Conservation (phyloP, 2,888 invertebrate species). For the Eugnorisma glareosa region DNA sequence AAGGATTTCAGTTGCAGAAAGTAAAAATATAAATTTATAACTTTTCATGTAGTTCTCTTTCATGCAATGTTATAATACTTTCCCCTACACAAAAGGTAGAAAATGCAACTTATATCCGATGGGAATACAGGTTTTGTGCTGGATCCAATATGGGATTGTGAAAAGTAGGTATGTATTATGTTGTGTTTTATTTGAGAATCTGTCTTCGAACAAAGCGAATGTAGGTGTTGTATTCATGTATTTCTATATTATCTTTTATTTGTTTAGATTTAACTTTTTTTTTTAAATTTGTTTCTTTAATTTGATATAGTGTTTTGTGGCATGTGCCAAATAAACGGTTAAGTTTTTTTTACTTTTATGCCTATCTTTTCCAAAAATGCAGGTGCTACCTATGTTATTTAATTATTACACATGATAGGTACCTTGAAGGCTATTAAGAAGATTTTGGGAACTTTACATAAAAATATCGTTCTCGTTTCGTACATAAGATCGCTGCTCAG, state of each 20-base stretch:
- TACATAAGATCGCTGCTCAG: no score
- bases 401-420: no score
- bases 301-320: no score
- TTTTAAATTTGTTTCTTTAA: no score
- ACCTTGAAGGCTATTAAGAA: not conserved
- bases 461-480: no score
- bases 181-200: slow-evolving; percentile 1
- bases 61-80: not conserved
- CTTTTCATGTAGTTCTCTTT: slow-evolving; percentile 35
- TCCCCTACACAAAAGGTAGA: not conserved
- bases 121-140: not conserved
- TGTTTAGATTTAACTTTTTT: no score
- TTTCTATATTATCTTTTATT: no score
- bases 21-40: slow-evolving; percentile 20
- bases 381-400: not conserved
- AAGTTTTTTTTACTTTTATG: no score
- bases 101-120: not conserved
- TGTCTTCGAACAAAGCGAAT: not conserved
- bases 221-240: no score
- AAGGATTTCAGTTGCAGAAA: slow-evolving; percentile 36
- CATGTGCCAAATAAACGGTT: no score
- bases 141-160: not conserved
- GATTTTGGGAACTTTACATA: not conserved
- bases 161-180: not conserved
- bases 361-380: not conserved